A percentile compares a stretch with the other conserved stretches of the same genome.
Evolutionary conservation across 2,113 vertebrate genomes (phyloP).

Genomic region (Mystacornis crossleyi): DNA sequence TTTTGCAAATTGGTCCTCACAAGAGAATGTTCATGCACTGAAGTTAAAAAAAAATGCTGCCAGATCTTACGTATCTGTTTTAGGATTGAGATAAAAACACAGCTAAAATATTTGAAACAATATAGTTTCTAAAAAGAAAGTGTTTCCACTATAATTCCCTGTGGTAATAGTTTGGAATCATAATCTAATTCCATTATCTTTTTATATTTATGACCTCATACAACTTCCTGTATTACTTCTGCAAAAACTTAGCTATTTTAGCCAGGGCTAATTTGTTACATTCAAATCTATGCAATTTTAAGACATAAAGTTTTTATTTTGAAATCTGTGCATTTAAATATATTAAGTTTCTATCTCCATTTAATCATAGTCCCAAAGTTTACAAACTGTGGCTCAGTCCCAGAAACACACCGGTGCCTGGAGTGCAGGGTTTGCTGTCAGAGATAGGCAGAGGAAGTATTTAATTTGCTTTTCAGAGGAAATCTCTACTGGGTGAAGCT

Average conservation of each 20-base stretch:
- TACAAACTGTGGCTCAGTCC: not conserved
- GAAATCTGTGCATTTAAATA: not conserved
- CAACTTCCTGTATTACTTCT: not conserved
- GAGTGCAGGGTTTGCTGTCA: not conserved
- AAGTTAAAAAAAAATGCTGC: not conserved
- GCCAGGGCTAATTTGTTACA: not conserved
- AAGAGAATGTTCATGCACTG: not conserved
- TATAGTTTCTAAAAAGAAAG: not conserved
- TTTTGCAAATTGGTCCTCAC: not conserved
- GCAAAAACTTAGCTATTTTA: not conserved
- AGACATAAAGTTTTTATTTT: not conserved
- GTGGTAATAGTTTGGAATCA: not conserved
- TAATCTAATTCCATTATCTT: not conserved
- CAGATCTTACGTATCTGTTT: not conserved
- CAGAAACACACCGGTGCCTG: not conserved
- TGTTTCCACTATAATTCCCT: not conserved
- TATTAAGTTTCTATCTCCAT: not conserved
- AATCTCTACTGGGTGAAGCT: not conserved
- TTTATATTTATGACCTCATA: not conserved
- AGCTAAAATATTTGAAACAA: not conserved
- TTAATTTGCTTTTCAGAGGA: not conserved
- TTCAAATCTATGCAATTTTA: not conserved
- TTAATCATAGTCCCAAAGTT: not conserved
- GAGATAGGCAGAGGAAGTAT: not conserved
- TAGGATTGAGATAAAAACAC: not conserved